Evolutionary conservation across 2,797 vertebrate genomes (phyloP), one percentile per base, ranked within the genome.

Genomic region (Anas bernieri): DNA sequence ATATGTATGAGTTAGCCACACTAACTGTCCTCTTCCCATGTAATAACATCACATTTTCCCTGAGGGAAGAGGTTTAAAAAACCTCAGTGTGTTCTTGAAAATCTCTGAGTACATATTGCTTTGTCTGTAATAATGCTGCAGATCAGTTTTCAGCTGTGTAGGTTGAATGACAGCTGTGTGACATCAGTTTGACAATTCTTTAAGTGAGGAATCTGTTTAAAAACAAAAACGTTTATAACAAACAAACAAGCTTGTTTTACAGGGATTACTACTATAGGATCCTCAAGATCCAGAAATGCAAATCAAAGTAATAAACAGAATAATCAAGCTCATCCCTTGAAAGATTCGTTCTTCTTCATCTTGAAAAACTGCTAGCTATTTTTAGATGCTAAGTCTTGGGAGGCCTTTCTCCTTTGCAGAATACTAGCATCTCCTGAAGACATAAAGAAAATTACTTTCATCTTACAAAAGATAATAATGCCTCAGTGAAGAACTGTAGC

Each of bases 331-430:
- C 37, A 61, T 63, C 83, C 48, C 52, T 82, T 94, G 90, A 33
- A 93, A 94, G 77, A 59, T 37, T 91, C 80, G 48, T 92, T 84
- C 90, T 83, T 91, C 73, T 73, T 87, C 89, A 69, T 83, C 55
- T 48, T 64, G 70, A 82, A 86, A 76, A 67, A 41, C 67, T 76
- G 12, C 37, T 48, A 85, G 66, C 26, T 91, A n/a, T 92, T 93
- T 96, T 95, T 91, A 86, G 81, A 76, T 78, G 9, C 26, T 17
- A 26, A 83, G 41, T 35, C 70, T 68, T 86, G 70, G 78, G 87
- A 95, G 83, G 48, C 80, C 30, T 5, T 80, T 91, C 74, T 95
- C 73, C 87, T 79, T 67, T 91, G 75, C 72, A 76, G 70, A 74
- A 50, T 82, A 45, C 20, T 54, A 79, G 74, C 64, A 74, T 90